Base-by-base conservation (phyloP, 2,113 vertebrate species). In the Eleginops maclovinus region DNA sequence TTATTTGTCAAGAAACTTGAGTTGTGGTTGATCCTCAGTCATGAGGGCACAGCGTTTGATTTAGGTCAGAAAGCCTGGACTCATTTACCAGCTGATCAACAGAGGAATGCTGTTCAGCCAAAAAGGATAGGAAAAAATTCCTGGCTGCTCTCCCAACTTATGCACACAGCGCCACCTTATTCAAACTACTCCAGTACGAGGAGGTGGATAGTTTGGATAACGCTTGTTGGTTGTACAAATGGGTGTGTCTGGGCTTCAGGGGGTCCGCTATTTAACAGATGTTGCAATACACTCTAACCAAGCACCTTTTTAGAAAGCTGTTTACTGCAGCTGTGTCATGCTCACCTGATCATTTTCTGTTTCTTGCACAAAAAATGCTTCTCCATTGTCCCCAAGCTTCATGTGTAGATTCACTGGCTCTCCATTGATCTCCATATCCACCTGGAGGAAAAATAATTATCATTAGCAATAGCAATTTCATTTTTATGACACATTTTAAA, bases 361-460 rank as follows among this genome's bases (percentile, higher is more conserved):
- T 90, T 99, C 97, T 81, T 96, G 94, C 49, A 99, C 97, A 85
- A 99, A 99, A 93, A 99, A 99, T 0, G 97, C 97, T 80, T 99
- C 98, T 84, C 98, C 98, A 0, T 98, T 99, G 66, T 99, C 98
- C 58, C 98, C 98, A 2, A 99, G 84, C 79, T 99, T 99, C 98
- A 99, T 99, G 58, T 99, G 98, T 64, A 99, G 88, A 88, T 95
- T 95, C 83, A 99, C 97, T 19, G 96, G 86, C 58, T 94, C 94
- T 36, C 94, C 94, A 0, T 95, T 95, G 75, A 95, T 93, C 92
- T 98, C 97, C 85, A 99, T 99, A 92, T 99, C 98, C 82, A 99
- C 98, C 94, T 95, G 73, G 22, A 65, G 17, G 9, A 63, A 13
- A 36, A 16, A 11, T 19, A 17, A 43, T 36, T 5, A 36, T 36